phyloP scores from a whole-genome alignment of 2,888 invertebrate genomes.

The Lasioglossum calceatum region DNA sequence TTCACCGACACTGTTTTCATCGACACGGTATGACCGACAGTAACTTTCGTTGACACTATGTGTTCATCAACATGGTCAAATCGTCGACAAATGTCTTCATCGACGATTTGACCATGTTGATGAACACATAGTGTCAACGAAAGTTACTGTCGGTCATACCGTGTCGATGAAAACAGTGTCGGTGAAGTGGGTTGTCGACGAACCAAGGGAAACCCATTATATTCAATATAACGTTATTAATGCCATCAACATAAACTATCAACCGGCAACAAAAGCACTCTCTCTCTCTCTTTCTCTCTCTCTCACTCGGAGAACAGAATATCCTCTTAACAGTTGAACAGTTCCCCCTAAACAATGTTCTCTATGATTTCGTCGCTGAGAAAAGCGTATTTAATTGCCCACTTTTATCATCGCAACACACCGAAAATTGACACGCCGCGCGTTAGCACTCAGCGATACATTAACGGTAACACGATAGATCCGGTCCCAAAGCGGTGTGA shows the following conservation, averaged over 20 bases:
- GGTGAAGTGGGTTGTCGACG: too few species aligned
- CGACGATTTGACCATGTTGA: too few species aligned
- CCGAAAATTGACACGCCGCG: background rate
- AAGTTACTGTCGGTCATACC: too few species aligned
- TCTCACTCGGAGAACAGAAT: background rate
- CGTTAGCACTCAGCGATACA: background rate
- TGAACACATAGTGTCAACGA: too few species aligned
- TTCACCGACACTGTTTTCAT: too few species aligned
- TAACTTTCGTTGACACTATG: too few species aligned
- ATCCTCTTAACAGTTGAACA: background rate
- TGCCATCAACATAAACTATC: background rate
- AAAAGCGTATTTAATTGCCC: background rate
- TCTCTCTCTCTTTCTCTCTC: background rate
- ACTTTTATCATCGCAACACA: background rate
- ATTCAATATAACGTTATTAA: background rate
- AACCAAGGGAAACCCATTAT: background rate
- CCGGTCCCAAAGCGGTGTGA: too few species aligned
- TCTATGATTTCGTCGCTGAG: background rate
- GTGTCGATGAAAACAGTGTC: too few species aligned
- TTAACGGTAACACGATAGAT: constrained; percentile 7
- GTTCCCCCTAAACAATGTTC: background rate
- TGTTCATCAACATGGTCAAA: too few species aligned
- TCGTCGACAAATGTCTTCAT: too few species aligned
- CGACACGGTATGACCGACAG: too few species aligned
- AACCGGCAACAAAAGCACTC: background rate